Percentiles rank a stretch among this genome's conserved stretches.
Conservation (phyloP, 1,140 invertebrate species). For the Leptinotarsa defecta region DNA sequence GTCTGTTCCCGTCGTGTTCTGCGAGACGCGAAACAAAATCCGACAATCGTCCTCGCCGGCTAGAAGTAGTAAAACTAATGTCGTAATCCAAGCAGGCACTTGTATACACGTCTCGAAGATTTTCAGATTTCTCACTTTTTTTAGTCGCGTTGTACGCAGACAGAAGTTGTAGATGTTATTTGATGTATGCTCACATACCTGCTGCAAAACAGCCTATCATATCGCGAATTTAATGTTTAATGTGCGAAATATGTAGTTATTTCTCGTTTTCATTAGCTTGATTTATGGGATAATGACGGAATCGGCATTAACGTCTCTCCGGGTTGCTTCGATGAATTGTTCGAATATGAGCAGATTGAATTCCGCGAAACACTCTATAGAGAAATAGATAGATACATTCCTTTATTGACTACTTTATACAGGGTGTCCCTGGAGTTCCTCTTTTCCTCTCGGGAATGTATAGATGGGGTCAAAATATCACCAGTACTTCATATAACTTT, state of each 20-base stretch:
- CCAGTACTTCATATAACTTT: too few species aligned
- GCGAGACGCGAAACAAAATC: not conserved
- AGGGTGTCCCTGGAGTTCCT: too few species aligned
- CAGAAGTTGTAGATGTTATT: not conserved
- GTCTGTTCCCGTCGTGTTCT: not conserved
- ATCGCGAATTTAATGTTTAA: not conserved
- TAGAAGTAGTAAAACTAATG: not conserved
- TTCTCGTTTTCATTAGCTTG: conserved; percentile 2
- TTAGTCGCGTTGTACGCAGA: not conserved
- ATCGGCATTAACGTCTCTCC: not conserved
- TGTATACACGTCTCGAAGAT: not conserved
- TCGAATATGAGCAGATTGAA: too few species aligned
- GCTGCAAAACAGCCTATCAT: not conserved
- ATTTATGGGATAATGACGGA: not conserved
- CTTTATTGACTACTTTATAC: too few species aligned
- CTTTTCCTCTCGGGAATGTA: too few species aligned
- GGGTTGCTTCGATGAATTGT: too few species aligned
- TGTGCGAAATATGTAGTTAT: conserved; percentile 5
- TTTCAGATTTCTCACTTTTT: not conserved
- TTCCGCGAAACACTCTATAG: too few species aligned
- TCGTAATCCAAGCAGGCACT: not conserved
- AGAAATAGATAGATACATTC: too few species aligned
- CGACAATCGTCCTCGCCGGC: not conserved
- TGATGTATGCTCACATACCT: not conserved
- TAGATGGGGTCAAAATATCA: too few species aligned